Conservation (phyloP, 92 coral and sea anemone species). For the Umimayanthus kanabou region DNA sequence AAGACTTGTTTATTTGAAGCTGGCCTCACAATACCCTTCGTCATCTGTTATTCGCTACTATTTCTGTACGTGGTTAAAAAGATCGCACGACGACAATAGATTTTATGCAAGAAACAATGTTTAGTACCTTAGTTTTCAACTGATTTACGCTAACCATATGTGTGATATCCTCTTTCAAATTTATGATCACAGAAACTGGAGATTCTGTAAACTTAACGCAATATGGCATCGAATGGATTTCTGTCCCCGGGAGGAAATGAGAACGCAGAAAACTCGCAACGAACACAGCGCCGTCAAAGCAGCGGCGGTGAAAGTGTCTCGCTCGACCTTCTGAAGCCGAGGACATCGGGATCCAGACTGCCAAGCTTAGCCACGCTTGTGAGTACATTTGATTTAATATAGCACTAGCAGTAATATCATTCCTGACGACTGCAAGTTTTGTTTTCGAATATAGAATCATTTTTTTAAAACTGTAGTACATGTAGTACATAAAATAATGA, state of each 20-base stretch:
- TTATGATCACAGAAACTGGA: conserved; percentile 3
- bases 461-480: neutral
- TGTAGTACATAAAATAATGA: neutral
- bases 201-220: neutral
- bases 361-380: conserved; percentile 86
- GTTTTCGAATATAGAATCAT: neutral
- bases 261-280: neutral
- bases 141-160: neutral
- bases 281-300: neutral
- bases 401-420: neutral
- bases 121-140: neutral
- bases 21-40: neutral
- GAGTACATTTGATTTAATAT: conserved; percentile 40
- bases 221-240: conserved; percentile 35
- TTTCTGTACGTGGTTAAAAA: neutral
- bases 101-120: neutral
- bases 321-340: conserved; percentile 42
- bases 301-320: conserved; percentile 7
- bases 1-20: conserved; percentile 19
- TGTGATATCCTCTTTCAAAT: neutral
- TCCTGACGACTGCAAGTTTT: neutral
- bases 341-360: conserved; percentile 60
- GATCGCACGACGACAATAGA: neutral
- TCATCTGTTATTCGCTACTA: conserved; percentile 21
- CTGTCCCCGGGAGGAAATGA: conserved; percentile 31